Base-by-base conservation (phyloP, 2,888 invertebrate genomes). In the Patella pellucida region DNA sequence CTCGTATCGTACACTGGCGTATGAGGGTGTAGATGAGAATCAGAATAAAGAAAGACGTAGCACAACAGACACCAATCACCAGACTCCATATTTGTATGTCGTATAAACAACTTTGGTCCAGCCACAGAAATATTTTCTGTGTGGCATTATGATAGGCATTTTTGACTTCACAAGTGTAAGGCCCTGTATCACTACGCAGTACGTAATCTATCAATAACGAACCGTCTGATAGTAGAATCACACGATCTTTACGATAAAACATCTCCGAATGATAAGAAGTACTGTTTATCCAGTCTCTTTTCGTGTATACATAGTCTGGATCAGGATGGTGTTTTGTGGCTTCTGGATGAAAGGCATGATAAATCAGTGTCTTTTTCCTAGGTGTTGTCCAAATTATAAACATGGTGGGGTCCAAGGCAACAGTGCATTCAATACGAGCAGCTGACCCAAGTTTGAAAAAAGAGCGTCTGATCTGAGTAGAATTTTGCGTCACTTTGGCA, bases 51-150 rank as follows among this genome's bases (percentile, higher is more conserved):
- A 97, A 97, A 67, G 93, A 94, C 52, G 94, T 94, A 50, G 97
- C 96, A 85, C 95, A 94, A 52, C 94, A 93, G 31, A 94, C 93
- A 51, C 98, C 98, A 76, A 96, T 94, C 72, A 96, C 90, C 80
- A 97, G 93, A 90, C 97, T 97, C 86, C 94, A 93, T 80, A 97
- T 94, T 91, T 96, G 95, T 73, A 97, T 95, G 84, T 95, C 94
- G 88, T 94, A 94, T 92, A 96, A 95, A 77, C 96, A 94, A 86
- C 95, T 93, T 23, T 97, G 96, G 91, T 97, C 96, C 89, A 97
- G 95, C 11, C 73, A 77, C 23, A 89, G 51, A 14, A 76, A 78
- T 19, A 97, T 94, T 85, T 94, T 94, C 69, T 94, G 93, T 2
- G 96, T 95, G 52, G 93, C 92, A 90, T 96, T 96, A 74, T 95